Evolutionary conservation across 2,888 invertebrate species (phyloP).

Genomic region (Lacanobia oleracea): DNA sequence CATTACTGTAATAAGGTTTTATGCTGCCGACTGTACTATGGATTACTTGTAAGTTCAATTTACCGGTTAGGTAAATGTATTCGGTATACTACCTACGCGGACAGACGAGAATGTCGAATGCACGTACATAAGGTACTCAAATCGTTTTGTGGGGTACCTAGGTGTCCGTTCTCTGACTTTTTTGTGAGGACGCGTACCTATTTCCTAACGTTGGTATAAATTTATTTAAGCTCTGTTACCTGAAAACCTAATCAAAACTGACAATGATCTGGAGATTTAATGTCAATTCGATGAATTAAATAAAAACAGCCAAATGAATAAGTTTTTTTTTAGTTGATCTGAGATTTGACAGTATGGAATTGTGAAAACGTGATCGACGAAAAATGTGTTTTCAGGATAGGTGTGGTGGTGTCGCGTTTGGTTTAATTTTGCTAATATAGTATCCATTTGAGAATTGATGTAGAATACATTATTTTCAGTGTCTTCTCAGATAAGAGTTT

Average conservation of each 20-base stretch:
- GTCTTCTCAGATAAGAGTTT: background rate
- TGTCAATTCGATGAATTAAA: too few relatives aligned
- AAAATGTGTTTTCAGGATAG: background rate
- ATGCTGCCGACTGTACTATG: background rate
- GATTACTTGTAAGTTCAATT: background rate
- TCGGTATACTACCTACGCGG: constrained; percentile 8
- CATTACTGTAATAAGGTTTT: background rate
- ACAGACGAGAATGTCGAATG: constrained; percentile 21
- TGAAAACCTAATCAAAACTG: background rate
- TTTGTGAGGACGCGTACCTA: constrained; percentile 29
- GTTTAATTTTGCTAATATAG: background rate
- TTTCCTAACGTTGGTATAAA: constrained; percentile 16
- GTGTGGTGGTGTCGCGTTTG: background rate
- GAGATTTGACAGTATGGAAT: too few relatives aligned
- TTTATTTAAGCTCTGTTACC: background rate
- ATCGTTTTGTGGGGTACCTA: constrained; percentile 25
- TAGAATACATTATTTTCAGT: background rate
- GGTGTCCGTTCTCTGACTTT: constrained; percentile 27
- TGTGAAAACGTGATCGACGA: background rate
- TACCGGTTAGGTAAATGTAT: constrained; percentile 36
- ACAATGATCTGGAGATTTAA: too few relatives aligned
- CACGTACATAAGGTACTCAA: background rate
- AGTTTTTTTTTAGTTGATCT: too few relatives aligned
- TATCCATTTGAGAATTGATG: background rate
- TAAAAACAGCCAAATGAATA: too few relatives aligned